Percentiles rank a stretch among this genome's conserved stretches.
Evolutionary conservation across 2,113 vertebrate species (phyloP).

Genomic region (Catharus bicknelli): DNA sequence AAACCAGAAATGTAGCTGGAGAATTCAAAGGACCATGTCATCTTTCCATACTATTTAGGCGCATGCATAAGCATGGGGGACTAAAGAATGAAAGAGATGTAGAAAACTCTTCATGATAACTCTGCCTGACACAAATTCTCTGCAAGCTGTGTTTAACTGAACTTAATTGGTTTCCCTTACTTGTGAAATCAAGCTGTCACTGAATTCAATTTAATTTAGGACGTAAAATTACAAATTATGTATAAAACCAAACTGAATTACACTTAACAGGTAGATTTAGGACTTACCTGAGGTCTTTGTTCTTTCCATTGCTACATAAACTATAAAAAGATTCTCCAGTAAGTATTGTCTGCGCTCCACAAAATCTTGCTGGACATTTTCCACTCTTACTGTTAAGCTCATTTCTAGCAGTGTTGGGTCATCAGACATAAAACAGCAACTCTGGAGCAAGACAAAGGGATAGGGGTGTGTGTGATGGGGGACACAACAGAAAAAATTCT

Average conservation of each 20-base stretch:
- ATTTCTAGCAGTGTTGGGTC: constrained; percentile 86
- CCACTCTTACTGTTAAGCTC: constrained; percentile 84
- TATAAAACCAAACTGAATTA: neutral
- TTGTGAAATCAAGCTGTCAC: neutral
- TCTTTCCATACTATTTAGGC: neutral
- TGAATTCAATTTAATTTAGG: neutral
- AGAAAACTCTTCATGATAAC: neutral
- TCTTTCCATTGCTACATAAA: constrained; percentile 81
- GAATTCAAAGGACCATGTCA: neutral
- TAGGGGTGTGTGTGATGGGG: neutral
- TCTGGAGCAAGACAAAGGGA: constrained; percentile 73
- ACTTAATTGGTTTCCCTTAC: neutral
- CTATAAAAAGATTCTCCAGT: constrained; percentile 91
- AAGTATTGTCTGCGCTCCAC: constrained; percentile 92
- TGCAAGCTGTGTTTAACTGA: neutral
- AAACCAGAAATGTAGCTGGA: neutral
- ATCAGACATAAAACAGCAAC: constrained; percentile 83
- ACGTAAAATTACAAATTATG: neutral
- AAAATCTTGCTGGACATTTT: constrained; percentile 82
- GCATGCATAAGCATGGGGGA: neutral
- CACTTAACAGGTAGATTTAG: neutral
- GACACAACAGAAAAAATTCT: neutral
- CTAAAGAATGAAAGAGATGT: neutral
- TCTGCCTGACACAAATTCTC: neutral
- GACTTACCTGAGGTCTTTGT: constrained; percentile 73